Evolutionary conservation across 2,797 vertebrate species (phyloP).

Genomic region (Pseudopleuronectes americanus): DNA sequence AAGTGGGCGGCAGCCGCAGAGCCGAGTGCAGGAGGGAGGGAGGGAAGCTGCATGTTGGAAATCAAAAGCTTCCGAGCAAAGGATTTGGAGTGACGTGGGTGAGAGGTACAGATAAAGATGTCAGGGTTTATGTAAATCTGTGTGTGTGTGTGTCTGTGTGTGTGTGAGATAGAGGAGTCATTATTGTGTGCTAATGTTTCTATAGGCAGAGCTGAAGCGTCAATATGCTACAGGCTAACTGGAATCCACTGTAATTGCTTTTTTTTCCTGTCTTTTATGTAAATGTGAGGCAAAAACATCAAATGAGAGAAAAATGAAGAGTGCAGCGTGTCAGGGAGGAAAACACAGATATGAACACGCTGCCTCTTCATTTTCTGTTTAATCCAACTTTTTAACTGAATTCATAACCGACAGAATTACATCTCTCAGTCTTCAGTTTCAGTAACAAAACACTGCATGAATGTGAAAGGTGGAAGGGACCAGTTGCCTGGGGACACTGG

Average conservation of each 20-base stretch:
- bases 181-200: conserved; percentile 25
- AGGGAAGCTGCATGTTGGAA: conserved; percentile 13
- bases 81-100: conserved; percentile 42
- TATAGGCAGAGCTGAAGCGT: conserved; percentile 25
- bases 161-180: not conserved
- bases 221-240: conserved; percentile 11
- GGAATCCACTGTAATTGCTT: conserved; percentile 15
- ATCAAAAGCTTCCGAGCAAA: conserved; percentile 33
- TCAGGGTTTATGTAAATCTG: conserved; percentile 48
- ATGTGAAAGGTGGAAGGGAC: conserved; percentile 9
- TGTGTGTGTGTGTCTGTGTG: not conserved
- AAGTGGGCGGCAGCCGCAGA: conserved; percentile 26
- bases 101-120: conserved; percentile 41
- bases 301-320: conserved; percentile 1
- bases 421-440: conserved; percentile 22
- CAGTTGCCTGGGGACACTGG: conserved; percentile 34
- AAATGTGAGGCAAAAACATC: conserved; percentile 29
- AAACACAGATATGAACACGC: conserved; percentile 3
- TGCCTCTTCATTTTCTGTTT: conserved; percentile 9
- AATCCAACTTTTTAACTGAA: conserved; percentile 30
- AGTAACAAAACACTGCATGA: conserved; percentile 36
- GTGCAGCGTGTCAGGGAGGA: conserved; percentile 18
- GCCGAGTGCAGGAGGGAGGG: conserved; percentile 22
- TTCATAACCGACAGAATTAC: conserved; percentile 26
- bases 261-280: conserved; percentile 32